These are phyloP conservation scores for Aspidiotus destructor DNA, from an alignment of 2,888 invertebrate genomes.

Conservation along the genomic window DNA sequence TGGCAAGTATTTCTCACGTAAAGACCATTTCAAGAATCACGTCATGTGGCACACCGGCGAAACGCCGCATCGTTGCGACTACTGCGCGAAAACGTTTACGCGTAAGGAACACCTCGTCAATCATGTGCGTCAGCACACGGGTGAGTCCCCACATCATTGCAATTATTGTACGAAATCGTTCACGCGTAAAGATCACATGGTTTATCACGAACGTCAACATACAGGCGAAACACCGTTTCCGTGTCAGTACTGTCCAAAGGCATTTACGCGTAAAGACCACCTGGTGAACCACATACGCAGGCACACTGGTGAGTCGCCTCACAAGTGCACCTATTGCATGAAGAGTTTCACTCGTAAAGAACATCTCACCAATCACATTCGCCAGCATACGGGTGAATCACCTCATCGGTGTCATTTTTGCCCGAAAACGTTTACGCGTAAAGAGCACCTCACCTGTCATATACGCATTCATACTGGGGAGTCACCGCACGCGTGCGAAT, in stretches of 20 bases:
- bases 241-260: slow-evolving; percentile 63
- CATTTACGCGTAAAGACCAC: slow-evolving; percentile 81
- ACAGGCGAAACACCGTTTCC: slow-evolving; percentile 67
- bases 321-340: slow-evolving; percentile 77
- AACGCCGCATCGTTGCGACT: slow-evolving; percentile 64
- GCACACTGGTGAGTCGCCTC: slow-evolving; percentile 79
- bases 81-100: slow-evolving; percentile 78
- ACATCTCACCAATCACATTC: slow-evolving; percentile 40
- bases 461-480: slow-evolving; percentile 80
- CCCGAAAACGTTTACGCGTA: slow-evolving; percentile 67
- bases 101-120: slow-evolving; percentile 77
- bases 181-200: slow-evolving; percentile 74
- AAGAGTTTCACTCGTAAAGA: slow-evolving; percentile 41
- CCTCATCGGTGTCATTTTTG: slow-evolving; percentile 70
- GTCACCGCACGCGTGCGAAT: slow-evolving; percentile 75
- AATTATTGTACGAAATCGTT: slow-evolving; percentile 79
- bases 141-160: slow-evolving; percentile 50
- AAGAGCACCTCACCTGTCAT: slow-evolving; percentile 62
- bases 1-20: slow-evolving; percentile 75
- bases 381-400: slow-evolving; percentile 49
- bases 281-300: slow-evolving; percentile 79
- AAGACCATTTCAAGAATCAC: slow-evolving; percentile 78
- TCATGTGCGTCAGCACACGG: slow-evolving; percentile 71
- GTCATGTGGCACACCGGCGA: slow-evolving; percentile 55
- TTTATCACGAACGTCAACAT: slow-evolving; percentile 74